Conservation (phyloP, 2,797 vertebrate species). For the Myiotriccus ornatus region DNA sequence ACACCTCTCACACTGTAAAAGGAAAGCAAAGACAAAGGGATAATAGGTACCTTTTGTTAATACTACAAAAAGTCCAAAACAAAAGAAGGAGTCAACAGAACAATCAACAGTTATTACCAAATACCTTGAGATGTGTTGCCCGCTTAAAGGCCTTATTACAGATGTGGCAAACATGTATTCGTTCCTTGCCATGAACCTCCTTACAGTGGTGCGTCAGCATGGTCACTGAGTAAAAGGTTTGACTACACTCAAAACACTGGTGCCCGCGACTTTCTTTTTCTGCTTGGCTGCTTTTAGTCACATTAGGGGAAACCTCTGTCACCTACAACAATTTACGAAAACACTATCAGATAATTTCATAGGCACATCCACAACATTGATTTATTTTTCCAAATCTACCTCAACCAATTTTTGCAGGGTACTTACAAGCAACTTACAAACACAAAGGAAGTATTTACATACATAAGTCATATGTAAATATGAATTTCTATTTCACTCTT, state of each 20-base stretch:
- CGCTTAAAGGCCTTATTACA: slow-evolving; percentile 97
- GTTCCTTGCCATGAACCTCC: slow-evolving; percentile 90
- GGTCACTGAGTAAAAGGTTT: slow-evolving; percentile 83
- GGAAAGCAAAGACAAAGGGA: neutral
- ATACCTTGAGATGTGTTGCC: slow-evolving; percentile 95
- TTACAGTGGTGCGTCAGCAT: slow-evolving; percentile 87
- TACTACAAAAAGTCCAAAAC: neutral
- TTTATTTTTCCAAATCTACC: neutral
- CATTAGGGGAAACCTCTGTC: slow-evolving; percentile 74
- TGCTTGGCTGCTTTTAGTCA: slow-evolving; percentile 69
- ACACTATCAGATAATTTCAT: neutral
- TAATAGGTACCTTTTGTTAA: neutral
- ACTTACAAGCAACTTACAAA: neutral
- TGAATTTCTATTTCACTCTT: neutral
- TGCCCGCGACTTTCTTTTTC: slow-evolving; percentile 81
- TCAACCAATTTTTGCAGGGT: neutral
- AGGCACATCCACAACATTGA: neutral
- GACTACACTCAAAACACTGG: slow-evolving; percentile 90
- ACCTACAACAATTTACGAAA: slow-evolving; percentile 72
- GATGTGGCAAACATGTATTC: slow-evolving; percentile 89
- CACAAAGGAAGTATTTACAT: neutral
- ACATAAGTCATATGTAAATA: neutral
- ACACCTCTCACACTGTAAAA: neutral
- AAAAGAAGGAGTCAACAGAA: neutral
- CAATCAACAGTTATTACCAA: neutral